These are phyloP conservation scores for Pseudococcus jackbeardsleyi DNA, from an alignment of 2,888 invertebrate species.

Conservation along the genomic window DNA sequence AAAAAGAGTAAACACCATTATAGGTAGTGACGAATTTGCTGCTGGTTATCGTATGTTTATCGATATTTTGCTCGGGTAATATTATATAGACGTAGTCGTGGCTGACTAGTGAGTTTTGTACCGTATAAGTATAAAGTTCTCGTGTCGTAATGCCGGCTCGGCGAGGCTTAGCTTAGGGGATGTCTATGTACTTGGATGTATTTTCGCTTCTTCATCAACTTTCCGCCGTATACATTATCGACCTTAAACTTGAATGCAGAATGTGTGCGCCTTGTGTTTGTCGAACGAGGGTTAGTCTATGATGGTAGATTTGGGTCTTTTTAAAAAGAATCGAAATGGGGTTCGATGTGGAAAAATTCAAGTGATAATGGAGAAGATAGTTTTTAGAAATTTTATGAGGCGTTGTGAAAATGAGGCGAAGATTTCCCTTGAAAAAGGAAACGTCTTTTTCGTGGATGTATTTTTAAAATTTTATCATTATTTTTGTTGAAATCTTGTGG, in stretches of 20 bases:
- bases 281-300: background rate
- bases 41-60: conserved; percentile 22
- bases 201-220: background rate
- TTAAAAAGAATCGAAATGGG: background rate
- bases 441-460: too few species aligned
- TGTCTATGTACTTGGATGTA: too few species aligned
- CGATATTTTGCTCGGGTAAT: conserved; percentile 9
- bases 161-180: too few species aligned
- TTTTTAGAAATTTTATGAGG: background rate
- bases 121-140: too few species aligned
- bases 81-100: background rate
- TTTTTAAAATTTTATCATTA: too few species aligned
- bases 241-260: conserved; percentile 3
- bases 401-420: background rate
- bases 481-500: too few species aligned
- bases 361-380: background rate
- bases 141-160: background rate
- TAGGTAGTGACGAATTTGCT: conserved; percentile 11
- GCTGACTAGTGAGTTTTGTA: too few species aligned
- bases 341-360: background rate
- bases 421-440: too few species aligned
- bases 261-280: background rate
- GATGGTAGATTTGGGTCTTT: background rate
- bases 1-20: conserved; percentile 5
- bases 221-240: background rate